phyloP scores from a whole-genome alignment of 2,113 vertebrate genomes.

The Oxyruncus cristatus region DNA sequence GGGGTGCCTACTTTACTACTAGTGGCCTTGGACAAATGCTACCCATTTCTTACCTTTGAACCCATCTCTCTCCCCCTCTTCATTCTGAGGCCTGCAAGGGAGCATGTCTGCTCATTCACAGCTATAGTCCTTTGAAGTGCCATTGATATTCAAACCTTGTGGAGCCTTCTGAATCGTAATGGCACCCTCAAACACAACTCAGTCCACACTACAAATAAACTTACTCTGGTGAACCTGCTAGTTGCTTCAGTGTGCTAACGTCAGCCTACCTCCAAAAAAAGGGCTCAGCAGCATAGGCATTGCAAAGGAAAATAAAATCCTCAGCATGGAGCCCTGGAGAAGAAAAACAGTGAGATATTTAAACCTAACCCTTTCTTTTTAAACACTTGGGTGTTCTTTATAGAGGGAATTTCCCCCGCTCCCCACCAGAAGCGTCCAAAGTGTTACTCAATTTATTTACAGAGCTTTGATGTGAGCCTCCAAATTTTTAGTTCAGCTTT shows the following conservation, averaged over 20 bases:
- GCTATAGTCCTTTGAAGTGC: slow-evolving; percentile 74
- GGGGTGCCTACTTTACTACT: neutral
- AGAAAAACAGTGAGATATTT: slow-evolving; percentile 83
- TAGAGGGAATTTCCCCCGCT: slow-evolving; percentile 64
- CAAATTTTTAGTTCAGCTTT: slow-evolving; percentile 78
- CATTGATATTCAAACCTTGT: slow-evolving; percentile 70
- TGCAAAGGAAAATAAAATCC: slow-evolving; percentile 81
- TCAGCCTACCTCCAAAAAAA: slow-evolving; percentile 72
- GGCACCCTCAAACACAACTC: slow-evolving; percentile 66
- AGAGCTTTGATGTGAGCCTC: slow-evolving; percentile 82
- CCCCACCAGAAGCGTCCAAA: slow-evolving; percentile 67
- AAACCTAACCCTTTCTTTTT: slow-evolving; percentile 78
- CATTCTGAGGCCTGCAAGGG: slow-evolving; percentile 26
- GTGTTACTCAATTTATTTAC: slow-evolving; percentile 83
- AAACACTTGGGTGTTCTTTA: slow-evolving; percentile 85
- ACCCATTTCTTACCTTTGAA: slow-evolving; percentile 37
- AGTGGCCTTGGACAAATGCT: neutral
- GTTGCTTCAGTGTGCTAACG: slow-evolving; percentile 40
- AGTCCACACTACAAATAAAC: slow-evolving; percentile 81
- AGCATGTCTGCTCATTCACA: slow-evolving; percentile 55
- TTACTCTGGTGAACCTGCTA: slow-evolving; percentile 60
- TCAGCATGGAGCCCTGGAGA: slow-evolving; percentile 74
- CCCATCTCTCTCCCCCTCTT: neutral
- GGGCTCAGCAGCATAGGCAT: slow-evolving; percentile 60
- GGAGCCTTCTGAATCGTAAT: slow-evolving; percentile 64